Base-by-base conservation (phyloP, 1,140 invertebrate genomes). In the Drosophila sechellia region DNA sequence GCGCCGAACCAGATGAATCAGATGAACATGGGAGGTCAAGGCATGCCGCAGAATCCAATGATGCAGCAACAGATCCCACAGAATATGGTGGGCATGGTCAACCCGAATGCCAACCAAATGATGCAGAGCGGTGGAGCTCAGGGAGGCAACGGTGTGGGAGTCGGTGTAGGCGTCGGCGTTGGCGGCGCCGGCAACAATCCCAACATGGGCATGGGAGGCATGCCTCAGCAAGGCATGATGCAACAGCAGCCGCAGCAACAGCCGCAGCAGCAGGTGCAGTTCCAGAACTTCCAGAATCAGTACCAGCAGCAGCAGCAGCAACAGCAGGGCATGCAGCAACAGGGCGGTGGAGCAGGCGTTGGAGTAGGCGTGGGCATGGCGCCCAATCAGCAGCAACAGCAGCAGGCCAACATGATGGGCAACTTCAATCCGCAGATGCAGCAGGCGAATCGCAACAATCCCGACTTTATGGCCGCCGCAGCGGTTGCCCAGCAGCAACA, bases 41-140 rank as follows among this genome's bases (percentile, higher is more conserved):
- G 92, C 8, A 94, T 94, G 93, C 93, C 93, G 12, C 93, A 90
- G 59, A 92, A 91, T 40, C 71, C 79, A 0, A 91, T 91, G 77
- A 93, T 94, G 87, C 91, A 93, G n/a, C 93, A 94, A 13, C 90
- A 92, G 89, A 92, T 92, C 22, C 92, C 76, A 12, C 76, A 92
- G 68, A 93, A 92, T 12, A 94, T 94, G 93, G 93, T 92, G 40
- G 92, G 93, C 27, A 93, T 93, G 68, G 90, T 92, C 10, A 93
- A 93, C 58, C 93, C 93, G 42, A 94, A 93, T 78, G 71, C 70
- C 15, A 81, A 76, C 72, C 79, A 76, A 31, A 83, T 83, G 66
- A 92, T 92, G 83, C 75, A 81, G 22, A 49, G 57, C 5, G 80
- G 58, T 4, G 80, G 69, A 6, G 70, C 52, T 12, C 81, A 86